Conservation (phyloP, 2,113 vertebrate genomes). For the Zootoca vivipara region DNA sequence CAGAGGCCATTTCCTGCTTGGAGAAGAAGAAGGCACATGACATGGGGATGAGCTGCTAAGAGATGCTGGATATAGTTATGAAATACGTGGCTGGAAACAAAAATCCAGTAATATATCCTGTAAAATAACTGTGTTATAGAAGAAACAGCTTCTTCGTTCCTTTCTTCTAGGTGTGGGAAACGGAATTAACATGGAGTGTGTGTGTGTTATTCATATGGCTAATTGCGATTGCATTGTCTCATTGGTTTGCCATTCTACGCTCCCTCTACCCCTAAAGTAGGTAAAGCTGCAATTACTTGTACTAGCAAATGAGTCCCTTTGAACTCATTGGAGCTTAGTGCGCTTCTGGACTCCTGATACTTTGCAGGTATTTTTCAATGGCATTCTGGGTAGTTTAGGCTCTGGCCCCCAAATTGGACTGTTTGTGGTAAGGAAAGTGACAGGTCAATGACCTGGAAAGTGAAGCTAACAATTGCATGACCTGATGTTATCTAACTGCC, state of each 20-base stretch:
- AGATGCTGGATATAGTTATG: constrained; percentile 48
- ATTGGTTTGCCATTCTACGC: not conserved
- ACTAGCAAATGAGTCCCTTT: not conserved
- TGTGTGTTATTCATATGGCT: not conserved
- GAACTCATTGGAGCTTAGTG: not conserved
- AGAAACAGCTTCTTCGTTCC: constrained; percentile 25
- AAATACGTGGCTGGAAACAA: constrained; percentile 38
- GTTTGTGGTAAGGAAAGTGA: no score
- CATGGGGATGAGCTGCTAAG: constrained; percentile 20
- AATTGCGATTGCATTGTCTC: not conserved
- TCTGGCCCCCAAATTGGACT: no score
- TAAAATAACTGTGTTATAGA: not conserved
- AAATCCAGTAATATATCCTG: constrained; percentile 49
- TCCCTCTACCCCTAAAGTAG: not conserved
- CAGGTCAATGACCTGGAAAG: no score
- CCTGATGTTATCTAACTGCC: no score
- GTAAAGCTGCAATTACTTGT: not conserved
- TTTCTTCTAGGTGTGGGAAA: not conserved
- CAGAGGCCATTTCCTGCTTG: constrained; percentile 64
- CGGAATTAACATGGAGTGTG: constrained; percentile 5
- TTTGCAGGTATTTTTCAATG: no score
- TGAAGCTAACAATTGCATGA: no score
- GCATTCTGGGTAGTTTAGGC: no score
- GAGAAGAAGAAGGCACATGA: constrained; percentile 27
- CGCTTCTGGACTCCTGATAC: no score